Evolutionary conservation across 2,797 vertebrate species (phyloP).

Genomic region (Sphenodon punctatus): DNA sequence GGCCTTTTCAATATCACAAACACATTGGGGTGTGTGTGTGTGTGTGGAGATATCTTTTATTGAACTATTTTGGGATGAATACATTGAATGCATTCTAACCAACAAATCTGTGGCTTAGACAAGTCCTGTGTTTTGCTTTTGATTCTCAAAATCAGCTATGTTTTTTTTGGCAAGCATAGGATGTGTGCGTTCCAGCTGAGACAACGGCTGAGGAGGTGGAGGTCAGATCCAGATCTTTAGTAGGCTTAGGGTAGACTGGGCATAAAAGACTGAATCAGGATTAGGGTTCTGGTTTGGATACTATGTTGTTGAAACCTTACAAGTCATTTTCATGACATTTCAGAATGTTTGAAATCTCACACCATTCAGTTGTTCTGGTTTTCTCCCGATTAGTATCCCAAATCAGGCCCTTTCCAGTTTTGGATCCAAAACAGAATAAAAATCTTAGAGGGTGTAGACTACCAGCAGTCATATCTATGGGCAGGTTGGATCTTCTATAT

Average conservation of each 20-base stretch:
- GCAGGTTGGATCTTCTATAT: neutral
- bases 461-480: neutral
- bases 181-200: neutral
- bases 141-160: constrained; percentile 3
- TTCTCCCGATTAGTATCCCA: constrained; percentile 15
- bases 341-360: neutral
- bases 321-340: neutral
- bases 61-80: no score
- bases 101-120: constrained; percentile 12
- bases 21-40: no score
- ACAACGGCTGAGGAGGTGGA: neutral
- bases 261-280: neutral
- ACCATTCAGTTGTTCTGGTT: neutral
- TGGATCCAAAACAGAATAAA: rapidly evolving
- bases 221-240: neutral
- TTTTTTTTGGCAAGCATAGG: neutral
- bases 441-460: neutral
- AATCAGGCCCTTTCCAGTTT: neutral
- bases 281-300: neutral
- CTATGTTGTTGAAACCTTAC: neutral
- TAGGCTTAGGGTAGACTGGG: neutral
- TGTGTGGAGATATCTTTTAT: no score
- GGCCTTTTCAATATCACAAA: constrained; percentile 2
- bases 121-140: constrained; percentile 11
- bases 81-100: no score